phyloP scores from a whole-genome alignment of 1,140 invertebrate genomes.

The Agrilus planipennis region DNA sequence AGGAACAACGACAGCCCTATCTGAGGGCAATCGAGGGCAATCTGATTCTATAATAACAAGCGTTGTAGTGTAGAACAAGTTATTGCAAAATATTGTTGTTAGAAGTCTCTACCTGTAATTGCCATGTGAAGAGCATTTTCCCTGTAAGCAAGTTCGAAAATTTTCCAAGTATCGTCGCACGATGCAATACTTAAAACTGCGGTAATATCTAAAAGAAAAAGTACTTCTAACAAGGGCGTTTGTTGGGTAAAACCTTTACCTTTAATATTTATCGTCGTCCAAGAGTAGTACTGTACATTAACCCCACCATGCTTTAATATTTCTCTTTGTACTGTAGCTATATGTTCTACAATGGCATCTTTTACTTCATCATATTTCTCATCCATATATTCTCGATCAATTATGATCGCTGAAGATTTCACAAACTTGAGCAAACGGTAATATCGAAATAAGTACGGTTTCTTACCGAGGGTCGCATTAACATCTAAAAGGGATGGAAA shows the following conservation, averaged over 20 bases:
- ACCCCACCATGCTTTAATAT: slow-evolving; percentile 50
- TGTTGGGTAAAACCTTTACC: slow-evolving; percentile 36
- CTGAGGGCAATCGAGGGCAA: slow-evolving; percentile 54
- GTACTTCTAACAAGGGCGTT: slow-evolving; percentile 1
- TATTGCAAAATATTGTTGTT: background rate
- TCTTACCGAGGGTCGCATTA: slow-evolving; percentile 56
- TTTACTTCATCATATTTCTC: slow-evolving; percentile 42
- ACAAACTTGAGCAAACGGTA: slow-evolving; percentile 3
- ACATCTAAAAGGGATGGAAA: slow-evolving; percentile 55
- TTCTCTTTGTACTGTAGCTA: slow-evolving; percentile 44
- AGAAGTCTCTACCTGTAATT: slow-evolving; percentile 38
- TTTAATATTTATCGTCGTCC: slow-evolving; percentile 48
- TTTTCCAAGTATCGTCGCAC: slow-evolving; percentile 54
- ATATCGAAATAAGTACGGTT: background rate
- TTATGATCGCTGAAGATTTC: slow-evolving; percentile 41
- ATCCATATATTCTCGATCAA: slow-evolving; percentile 47
- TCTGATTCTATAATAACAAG: slow-evolving; percentile 41
- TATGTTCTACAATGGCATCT: slow-evolving; percentile 44
- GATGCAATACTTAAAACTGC: slow-evolving; percentile 56
- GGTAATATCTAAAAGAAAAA: slow-evolving; percentile 44
- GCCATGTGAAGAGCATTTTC: slow-evolving; percentile 56
- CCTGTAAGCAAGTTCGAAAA: slow-evolving; percentile 44
- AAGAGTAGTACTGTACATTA: slow-evolving; percentile 47
- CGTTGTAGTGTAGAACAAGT: background rate
- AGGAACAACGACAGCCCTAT: slow-evolving; percentile 57